Evolutionary conservation across 2,113 vertebrate genomes (phyloP).

Genomic region (Cephalopholis sonnerati): DNA sequence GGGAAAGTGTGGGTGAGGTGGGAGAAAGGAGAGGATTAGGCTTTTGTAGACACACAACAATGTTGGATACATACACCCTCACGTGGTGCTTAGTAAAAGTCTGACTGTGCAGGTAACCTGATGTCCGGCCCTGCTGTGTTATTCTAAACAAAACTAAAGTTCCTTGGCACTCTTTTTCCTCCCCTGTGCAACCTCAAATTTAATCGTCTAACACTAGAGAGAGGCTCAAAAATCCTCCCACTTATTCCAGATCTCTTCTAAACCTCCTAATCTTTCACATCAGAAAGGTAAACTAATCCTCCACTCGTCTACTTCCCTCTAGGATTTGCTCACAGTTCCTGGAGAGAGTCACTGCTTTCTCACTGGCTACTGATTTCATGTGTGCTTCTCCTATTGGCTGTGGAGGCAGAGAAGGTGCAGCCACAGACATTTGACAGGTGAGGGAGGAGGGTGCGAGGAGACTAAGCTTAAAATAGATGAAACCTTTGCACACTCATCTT

Average conservation of each 20-base stretch:
- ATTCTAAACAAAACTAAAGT: conserved; percentile 1
- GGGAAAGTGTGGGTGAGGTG: background rate
- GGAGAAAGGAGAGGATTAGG: conserved; percentile 35
- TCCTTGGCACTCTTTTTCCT: background rate
- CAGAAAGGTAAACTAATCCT: background rate
- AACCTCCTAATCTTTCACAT: conserved; percentile 1
- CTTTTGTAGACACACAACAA: conserved; percentile 24
- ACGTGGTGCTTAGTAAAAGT: conserved; percentile 14
- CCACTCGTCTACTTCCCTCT: background rate
- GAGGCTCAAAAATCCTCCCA: background rate
- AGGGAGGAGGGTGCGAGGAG: background rate
- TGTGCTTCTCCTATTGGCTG: conserved; percentile 28
- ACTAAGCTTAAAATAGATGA: conserved; percentile 5
- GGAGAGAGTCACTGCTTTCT: background rate
- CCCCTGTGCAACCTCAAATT: too few species aligned
- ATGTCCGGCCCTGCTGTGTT: conserved; percentile 5
- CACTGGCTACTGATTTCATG: conserved; percentile 17
- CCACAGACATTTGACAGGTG: conserved; percentile 13
- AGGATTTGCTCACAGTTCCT: conserved; percentile 27
- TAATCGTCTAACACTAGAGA: background rate
- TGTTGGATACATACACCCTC: conserved; percentile 6
- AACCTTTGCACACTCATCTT: background rate
- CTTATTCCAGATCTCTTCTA: background rate
- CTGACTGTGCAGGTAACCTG: conserved; percentile 4
- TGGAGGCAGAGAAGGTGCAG: background rate